Percentiles rank a stretch among this genome's conserved stretches.
These are phyloP conservation scores for Anolis sagrei DNA, from an alignment of 2,113 vertebrate genomes.

Conservation along the genomic window DNA sequence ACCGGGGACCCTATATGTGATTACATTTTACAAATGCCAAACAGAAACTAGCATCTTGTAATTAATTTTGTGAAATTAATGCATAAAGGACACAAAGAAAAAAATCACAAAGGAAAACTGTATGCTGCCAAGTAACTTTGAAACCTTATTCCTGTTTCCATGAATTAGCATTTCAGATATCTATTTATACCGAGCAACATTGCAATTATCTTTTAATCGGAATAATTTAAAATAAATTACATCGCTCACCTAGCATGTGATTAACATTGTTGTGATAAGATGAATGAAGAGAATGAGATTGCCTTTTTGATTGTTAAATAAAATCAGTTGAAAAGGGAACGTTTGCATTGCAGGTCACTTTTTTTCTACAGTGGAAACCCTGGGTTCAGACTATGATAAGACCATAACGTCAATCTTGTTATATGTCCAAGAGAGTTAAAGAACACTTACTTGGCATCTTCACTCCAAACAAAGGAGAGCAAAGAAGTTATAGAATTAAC, in stretches of 20 bases:
- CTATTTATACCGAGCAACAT: not conserved
- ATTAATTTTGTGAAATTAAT: constrained; percentile 37
- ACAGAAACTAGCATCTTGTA: constrained; percentile 39
- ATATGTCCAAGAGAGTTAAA: not conserved
- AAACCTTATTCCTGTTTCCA: constrained; percentile 13
- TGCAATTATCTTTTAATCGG: constrained; percentile 31
- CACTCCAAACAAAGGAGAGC: not conserved
- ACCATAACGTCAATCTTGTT: no score
- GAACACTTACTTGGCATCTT: not conserved
- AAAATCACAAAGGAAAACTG: constrained; percentile 39
- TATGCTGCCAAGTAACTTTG: constrained; percentile 23
- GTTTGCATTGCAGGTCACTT: not conserved
- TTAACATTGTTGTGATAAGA: constrained; percentile 36
- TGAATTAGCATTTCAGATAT: constrained; percentile 18
- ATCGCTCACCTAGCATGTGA: constrained; percentile 18
- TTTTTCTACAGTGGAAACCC: not conserved
- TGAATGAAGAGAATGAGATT: constrained; percentile 22
- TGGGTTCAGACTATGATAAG: not conserved
- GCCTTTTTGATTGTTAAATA: not conserved
- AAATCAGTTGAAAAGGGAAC: not conserved
- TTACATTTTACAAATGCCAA: constrained; percentile 44
- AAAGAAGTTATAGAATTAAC: not conserved
- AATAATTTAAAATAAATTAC: constrained; percentile 35
- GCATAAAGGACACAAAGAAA: constrained; percentile 38
- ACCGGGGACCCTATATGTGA: constrained; percentile 25